Base-by-base conservation (phyloP, 2,888 invertebrate genomes). In the Microctonus hyperodae region DNA sequence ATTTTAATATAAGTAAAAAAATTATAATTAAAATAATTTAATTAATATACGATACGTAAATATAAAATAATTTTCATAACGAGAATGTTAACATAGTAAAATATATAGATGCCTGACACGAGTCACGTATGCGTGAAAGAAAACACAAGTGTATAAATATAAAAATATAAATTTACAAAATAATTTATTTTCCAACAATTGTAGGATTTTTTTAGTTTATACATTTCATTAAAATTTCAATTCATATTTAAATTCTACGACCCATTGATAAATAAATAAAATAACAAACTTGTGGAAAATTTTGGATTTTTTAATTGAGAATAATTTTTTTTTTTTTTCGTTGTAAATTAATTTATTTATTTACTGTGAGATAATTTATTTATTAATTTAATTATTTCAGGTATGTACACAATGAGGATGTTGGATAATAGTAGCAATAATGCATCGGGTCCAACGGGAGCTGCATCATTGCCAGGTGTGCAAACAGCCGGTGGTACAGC, bases 391-490 rank as follows among this genome's bases (percentile, higher is more conserved):
- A 28, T 28, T 62, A 69, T 80, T 81, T 1, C 85, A 94, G 94
- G 93, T 74, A 93, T 94, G 91, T 94, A 94, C 85, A 91, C 92
- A 25, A 93, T 93, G 92, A 90, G 94, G 3, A 91, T 93, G 91
- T 85, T 94, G 85, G 94, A 95, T 73, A 86, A 86, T 76, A 80
- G 76, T 61, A 81, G 76, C 69, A 83, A 79, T 72, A 82, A 81
- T 72, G 79, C 79, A 7, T 79, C 82, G 1, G 83, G 79, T 59
- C 80, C 81, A 50, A 79, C 79, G 25, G 81, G 77, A 28, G 81
- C 78, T 53, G 78, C 78, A 13, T 78, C 78, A 65, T 70, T 78
- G 70, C 79, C 78, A 61, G 76, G 73, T 63, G 81, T 77, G 73
- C 81, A 85, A 79, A 73, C 76, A 76, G 75, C 84, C 73, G 78